These are phyloP conservation scores for Parnassius smintheus DNA, from an alignment of 2,888 invertebrate species.

Conservation along the genomic window DNA sequence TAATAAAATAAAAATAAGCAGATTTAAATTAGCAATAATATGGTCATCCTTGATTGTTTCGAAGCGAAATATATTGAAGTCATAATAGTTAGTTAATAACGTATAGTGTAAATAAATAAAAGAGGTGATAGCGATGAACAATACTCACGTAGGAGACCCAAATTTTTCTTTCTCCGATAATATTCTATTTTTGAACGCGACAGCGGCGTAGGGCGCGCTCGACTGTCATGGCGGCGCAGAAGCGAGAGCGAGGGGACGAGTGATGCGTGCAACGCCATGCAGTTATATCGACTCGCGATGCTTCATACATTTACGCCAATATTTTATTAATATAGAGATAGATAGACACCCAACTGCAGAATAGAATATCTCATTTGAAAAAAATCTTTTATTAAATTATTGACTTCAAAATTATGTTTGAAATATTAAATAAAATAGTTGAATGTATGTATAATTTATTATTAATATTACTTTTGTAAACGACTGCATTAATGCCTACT, in stretches of 20 bases:
- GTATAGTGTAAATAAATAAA: constrained; percentile 20
- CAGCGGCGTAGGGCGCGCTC: constrained; percentile 44
- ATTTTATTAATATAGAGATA: neutral
- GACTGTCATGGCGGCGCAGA: constrained; percentile 47
- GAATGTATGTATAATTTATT: too few relatives aligned
- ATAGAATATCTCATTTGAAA: too few relatives aligned
- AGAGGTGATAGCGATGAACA: constrained; percentile 1
- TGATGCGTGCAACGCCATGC: constrained; percentile 35
- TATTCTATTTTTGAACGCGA: constrained; percentile 45
- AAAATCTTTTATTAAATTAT: too few relatives aligned
- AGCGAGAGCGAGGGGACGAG: constrained; percentile 35
- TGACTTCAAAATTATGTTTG: too few relatives aligned
- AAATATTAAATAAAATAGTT: too few relatives aligned
- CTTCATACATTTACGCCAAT: neutral
- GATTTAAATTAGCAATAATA: constrained; percentile 7
- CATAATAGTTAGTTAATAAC: neutral
- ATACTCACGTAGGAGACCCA: constrained; percentile 33
- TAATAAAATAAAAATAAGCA: constrained; percentile 9
- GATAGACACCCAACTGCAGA: too few relatives aligned
- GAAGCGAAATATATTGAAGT: neutral
- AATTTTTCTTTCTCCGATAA: constrained; percentile 29
- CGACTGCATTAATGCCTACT: too few relatives aligned
- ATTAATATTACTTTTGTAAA: too few relatives aligned
- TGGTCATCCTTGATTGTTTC: constrained; percentile 4
- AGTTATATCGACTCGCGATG: constrained; percentile 11